phyloP scores from a whole-genome alignment of 2,797 vertebrate genomes.

The Aplochiton taeniatus region DNA sequence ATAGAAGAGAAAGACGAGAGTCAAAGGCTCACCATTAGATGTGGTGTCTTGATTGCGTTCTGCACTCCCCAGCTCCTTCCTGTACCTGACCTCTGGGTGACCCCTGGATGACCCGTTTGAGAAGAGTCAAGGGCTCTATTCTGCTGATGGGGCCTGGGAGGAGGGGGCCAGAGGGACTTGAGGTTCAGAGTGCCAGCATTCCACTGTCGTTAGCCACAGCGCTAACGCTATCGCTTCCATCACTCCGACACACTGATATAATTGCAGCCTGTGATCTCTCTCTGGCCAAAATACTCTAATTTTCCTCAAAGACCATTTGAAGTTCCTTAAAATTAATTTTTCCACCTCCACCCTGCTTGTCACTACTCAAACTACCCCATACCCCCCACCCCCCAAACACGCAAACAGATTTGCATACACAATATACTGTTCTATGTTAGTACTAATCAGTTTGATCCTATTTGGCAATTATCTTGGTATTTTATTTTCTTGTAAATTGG shows the following conservation, averaged over 20 bases:
- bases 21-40: slow-evolving; percentile 44
- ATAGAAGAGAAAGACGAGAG: slow-evolving; percentile 23
- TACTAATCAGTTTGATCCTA: too few relatives aligned
- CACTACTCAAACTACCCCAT: slow-evolving; percentile 25
- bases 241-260: slow-evolving; percentile 86
- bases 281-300: slow-evolving; percentile 56
- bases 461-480: too few relatives aligned
- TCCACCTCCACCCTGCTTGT: slow-evolving; percentile 28
- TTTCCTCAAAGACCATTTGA: slow-evolving; percentile 80
- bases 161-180: slow-evolving; percentile 45
- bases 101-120: slow-evolving; percentile 76
- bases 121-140: slow-evolving; percentile 79
- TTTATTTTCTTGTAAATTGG: too few relatives aligned
- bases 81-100: slow-evolving; percentile 80
- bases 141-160: slow-evolving; percentile 60
- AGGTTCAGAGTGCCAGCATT: slow-evolving; percentile 73
- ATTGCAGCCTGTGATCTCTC: slow-evolving; percentile 86
- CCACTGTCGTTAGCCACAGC: slow-evolving; percentile 59
- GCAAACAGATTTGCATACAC: neutral
- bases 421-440: too few relatives aligned
- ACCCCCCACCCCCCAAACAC: slow-evolving; percentile 8
- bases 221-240: slow-evolving; percentile 83
- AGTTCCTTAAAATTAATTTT: slow-evolving; percentile 61
- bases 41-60: slow-evolving; percentile 56
- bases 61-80: slow-evolving; percentile 73